Conservation (phyloP, 2,113 vertebrate species). For the Semnornis frantzii region DNA sequence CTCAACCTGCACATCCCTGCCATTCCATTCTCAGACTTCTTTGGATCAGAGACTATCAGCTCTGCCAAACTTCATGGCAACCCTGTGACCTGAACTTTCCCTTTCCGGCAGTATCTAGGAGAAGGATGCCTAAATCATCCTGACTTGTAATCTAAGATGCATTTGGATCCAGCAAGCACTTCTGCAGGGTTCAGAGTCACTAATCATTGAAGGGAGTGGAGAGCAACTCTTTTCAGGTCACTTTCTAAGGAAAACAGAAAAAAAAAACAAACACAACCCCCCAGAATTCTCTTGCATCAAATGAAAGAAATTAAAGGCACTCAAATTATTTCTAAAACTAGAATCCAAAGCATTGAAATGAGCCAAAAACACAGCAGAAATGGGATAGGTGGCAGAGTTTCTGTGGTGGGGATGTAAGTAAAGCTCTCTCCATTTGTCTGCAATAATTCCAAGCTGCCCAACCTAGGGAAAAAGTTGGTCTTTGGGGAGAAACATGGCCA, state of each 20-base stretch:
- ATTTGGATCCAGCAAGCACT: background rate
- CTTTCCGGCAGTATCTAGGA: background rate
- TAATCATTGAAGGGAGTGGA: background rate
- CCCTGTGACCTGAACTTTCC: background rate
- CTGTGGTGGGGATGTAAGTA: no score
- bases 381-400: background rate
- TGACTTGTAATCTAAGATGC: background rate
- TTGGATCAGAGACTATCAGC: background rate
- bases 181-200: background rate
- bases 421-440: background rate
- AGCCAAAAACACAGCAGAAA: rapidly evolving
- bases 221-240: background rate
- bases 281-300: background rate
- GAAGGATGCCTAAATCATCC: background rate
- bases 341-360: background rate
- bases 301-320: background rate
- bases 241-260: background rate
- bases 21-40: background rate
- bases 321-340: background rate
- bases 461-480: background rate
- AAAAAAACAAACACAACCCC: no score
- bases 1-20: background rate
- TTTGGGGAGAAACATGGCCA: rapidly evolving
- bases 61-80: background rate
- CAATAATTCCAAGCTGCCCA: background rate